Percentiles rank a stretch among this genome's conserved stretches.
phyloP scores from a whole-genome alignment of 2,888 invertebrate species.

The Pasiphila rectangulata region DNA sequence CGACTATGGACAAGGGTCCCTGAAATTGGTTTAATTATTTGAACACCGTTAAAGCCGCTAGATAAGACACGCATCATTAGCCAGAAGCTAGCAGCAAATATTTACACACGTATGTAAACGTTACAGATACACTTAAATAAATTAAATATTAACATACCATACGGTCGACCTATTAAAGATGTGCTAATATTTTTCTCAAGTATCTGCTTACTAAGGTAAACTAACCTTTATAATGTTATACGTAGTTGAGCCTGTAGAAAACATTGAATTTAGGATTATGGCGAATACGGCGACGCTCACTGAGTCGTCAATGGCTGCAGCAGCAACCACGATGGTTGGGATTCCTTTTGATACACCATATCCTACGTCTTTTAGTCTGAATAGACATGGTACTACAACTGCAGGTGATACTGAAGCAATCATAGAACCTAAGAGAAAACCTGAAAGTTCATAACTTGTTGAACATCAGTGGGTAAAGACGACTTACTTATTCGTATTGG shows the following conservation, averaged over 20 bases:
- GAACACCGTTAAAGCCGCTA: no score
- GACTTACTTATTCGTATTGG: no score
- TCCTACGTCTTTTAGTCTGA: slow-evolving; percentile 85
- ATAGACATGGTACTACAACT: slow-evolving; percentile 92
- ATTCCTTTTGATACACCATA: slow-evolving; percentile 93
- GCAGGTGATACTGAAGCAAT: slow-evolving; percentile 94
- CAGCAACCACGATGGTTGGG: slow-evolving; percentile 92
- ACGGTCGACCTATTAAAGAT: no score
- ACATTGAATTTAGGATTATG: slow-evolving; percentile 89
- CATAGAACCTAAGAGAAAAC: slow-evolving; percentile 87
- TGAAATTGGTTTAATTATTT: no score
- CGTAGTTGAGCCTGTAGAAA: slow-evolving; percentile 83
- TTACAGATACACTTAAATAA: neutral
- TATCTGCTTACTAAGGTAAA: slow-evolving; percentile 6
- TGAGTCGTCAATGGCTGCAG: slow-evolving; percentile 93
- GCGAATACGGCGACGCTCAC: slow-evolving; percentile 94
- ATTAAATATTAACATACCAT: neutral
- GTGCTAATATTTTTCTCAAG: neutral
- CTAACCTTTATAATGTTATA: slow-evolving; percentile 83
- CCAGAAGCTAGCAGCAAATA: no score
- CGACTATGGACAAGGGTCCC: slow-evolving; percentile 85
- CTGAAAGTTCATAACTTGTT: slow-evolving; percentile 42
- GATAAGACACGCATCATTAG: no score
- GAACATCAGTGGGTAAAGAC: no score
- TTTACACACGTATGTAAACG: no score